phyloP scores from a whole-genome alignment of 2,888 invertebrate species.

The Andrena hattorfiana region DNA sequence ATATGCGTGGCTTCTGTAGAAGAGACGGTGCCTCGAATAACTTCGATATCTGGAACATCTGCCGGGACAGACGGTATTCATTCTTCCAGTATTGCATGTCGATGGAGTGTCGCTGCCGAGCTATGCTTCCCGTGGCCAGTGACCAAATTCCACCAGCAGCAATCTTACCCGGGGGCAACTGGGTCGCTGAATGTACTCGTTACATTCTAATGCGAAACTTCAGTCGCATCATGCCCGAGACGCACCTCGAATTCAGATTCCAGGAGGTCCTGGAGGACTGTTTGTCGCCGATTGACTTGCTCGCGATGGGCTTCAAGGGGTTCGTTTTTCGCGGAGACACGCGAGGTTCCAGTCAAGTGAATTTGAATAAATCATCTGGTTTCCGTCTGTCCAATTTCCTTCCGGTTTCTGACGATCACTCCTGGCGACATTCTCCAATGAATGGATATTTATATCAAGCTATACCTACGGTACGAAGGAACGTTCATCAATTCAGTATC shows the following conservation, averaged over 20 bases:
- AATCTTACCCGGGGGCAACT: conserved; percentile 5
- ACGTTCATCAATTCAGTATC: too few species aligned
- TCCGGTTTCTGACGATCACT: not conserved
- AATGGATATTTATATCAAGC: not conserved
- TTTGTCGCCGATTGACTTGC: not conserved
- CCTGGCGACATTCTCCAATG: too few species aligned
- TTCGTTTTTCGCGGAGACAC: not conserved
- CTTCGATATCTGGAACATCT: conserved; percentile 10
- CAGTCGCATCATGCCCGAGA: not conserved
- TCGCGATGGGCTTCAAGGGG: not conserved
- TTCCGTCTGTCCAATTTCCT: not conserved
- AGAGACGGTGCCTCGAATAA: not conserved
- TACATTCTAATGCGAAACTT: conserved; percentile 7
- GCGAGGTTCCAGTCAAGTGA: not conserved
- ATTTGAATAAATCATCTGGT: not conserved
- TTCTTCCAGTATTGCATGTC: conserved; percentile 4
- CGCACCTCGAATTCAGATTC: not conserved
- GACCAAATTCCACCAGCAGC: not conserved
- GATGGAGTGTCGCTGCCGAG: not conserved
- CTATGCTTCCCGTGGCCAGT: not conserved
- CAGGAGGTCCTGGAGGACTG: not conserved
- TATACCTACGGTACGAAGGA: too few species aligned
- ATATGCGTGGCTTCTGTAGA: not conserved
- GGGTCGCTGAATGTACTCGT: conserved; percentile 11
- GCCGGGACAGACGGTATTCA: conserved; percentile 11